These are phyloP conservation scores for Gephyroberyx darwinii DNA, from an alignment of 2,797 vertebrate species.

Conservation along the genomic window DNA sequence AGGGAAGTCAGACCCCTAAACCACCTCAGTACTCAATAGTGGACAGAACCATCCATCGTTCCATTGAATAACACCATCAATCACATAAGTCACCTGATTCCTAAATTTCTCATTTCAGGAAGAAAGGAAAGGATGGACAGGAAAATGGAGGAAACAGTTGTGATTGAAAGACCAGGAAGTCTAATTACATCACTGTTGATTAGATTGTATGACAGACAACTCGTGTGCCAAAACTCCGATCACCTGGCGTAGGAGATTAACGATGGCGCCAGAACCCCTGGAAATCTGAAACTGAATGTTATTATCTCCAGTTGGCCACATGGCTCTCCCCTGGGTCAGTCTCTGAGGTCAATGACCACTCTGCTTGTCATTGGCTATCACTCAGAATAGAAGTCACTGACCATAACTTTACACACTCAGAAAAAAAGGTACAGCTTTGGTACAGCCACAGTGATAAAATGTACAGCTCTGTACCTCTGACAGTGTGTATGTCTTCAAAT, in stretches of 20 bases:
- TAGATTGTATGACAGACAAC: slow-evolving; percentile 25
- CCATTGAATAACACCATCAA: slow-evolving; percentile 15
- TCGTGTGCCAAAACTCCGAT: neutral
- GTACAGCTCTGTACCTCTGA: too few relatives aligned
- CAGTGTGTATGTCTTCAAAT: too few relatives aligned
- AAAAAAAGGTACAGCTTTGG: too few relatives aligned
- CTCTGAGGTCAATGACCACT: slow-evolving; percentile 10
- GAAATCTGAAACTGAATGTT: neutral
- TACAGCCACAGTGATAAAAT: too few relatives aligned
- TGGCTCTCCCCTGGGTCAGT: slow-evolving; percentile 16
- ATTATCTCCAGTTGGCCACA: neutral
- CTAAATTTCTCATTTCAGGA: slow-evolving; percentile 11
- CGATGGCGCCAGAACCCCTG: neutral
- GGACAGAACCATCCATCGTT: neutral
- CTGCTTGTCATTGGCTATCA: too few relatives aligned
- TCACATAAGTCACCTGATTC: slow-evolving; percentile 1
- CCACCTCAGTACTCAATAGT: neutral
- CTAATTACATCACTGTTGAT: slow-evolving; percentile 19
- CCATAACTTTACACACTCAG: too few relatives aligned
- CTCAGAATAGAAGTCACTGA: neutral
- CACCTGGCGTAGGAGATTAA: slow-evolving; percentile 5
- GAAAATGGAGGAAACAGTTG: slow-evolving; percentile 25
- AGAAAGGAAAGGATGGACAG: slow-evolving; percentile 2
- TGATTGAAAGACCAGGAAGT: slow-evolving; percentile 20
- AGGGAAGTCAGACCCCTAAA: neutral